These are phyloP conservation scores for Oreochromis niloticus DNA, from an alignment of 2,113 vertebrate genomes.

Conservation along the genomic window DNA sequence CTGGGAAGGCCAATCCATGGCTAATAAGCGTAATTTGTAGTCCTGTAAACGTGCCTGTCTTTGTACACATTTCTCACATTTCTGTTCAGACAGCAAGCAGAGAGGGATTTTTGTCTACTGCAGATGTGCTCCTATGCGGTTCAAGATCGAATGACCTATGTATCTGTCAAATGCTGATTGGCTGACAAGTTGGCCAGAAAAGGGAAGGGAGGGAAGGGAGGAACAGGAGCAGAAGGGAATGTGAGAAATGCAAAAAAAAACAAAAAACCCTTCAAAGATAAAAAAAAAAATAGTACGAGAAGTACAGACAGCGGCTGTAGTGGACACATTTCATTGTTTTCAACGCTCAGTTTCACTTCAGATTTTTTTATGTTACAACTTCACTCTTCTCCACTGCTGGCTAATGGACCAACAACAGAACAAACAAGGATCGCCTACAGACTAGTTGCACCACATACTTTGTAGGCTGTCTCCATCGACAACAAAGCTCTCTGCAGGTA, in stretches of 20 bases:
- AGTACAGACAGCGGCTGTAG: not conserved
- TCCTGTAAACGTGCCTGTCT: not conserved
- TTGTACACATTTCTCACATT: not conserved
- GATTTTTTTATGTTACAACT: not conserved
- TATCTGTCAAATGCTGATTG: not conserved
- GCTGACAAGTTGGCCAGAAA: not conserved
- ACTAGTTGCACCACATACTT: not conserved
- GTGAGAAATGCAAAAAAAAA: fast-evolving
- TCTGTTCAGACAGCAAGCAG: not conserved
- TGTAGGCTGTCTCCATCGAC: not conserved
- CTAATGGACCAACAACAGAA: not conserved
- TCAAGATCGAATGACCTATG: not conserved
- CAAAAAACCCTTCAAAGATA: fast-evolving
- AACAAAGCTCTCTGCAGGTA: not conserved
- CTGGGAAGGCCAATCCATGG: not conserved
- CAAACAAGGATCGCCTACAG: not conserved
- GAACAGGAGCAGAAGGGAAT: not conserved
- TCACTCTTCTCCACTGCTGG: not conserved
- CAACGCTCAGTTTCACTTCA: not conserved
- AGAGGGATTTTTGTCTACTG: not conserved
- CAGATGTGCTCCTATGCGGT: not conserved
- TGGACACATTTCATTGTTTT: not conserved
- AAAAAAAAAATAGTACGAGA: not conserved
- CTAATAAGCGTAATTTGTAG: not conserved
- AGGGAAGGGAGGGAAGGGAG: not conserved